These are phyloP conservation scores for Prunella fulvescens DNA, from an alignment of 2,113 vertebrate genomes.

Conservation along the genomic window DNA sequence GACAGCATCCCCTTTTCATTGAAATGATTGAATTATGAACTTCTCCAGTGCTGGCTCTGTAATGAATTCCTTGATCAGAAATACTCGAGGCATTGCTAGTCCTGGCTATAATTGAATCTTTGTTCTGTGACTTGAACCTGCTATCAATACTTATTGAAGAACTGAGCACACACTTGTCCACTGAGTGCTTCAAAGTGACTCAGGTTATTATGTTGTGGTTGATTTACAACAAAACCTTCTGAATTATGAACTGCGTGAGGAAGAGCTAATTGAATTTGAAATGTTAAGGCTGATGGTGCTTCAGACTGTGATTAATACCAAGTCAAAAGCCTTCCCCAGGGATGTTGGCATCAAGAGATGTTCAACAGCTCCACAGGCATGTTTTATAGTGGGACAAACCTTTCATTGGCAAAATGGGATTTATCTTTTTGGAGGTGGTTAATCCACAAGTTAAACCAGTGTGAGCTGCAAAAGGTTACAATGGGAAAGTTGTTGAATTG, in stretches of 20 bases:
- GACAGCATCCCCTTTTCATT: neutral
- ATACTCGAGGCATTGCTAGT: neutral
- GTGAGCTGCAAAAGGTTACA: neutral
- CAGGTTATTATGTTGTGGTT: constrained; percentile 32
- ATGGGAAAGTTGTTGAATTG: neutral
- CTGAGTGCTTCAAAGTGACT: constrained; percentile 17
- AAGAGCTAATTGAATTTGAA: constrained; percentile 44
- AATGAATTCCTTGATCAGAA: constrained; percentile 10
- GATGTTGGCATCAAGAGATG: neutral
- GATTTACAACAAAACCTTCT: constrained; percentile 23
- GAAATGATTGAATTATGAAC: neutral
- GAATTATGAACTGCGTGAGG: neutral
- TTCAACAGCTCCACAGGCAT: neutral
- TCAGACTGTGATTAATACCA: neutral
- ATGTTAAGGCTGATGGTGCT: neutral
- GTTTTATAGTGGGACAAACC: neutral
- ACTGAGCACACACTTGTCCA: neutral
- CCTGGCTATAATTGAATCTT: constrained; percentile 16
- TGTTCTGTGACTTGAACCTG: neutral
- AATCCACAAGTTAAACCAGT: neutral
- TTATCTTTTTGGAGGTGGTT: neutral
- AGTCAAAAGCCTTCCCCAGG: neutral
- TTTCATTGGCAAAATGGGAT: neutral
- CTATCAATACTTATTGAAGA: constrained; percentile 35
- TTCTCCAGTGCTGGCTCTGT: neutral